Base-by-base conservation (phyloP, 1,140 invertebrate genomes). In the Scaptomyza pallida region DNA sequence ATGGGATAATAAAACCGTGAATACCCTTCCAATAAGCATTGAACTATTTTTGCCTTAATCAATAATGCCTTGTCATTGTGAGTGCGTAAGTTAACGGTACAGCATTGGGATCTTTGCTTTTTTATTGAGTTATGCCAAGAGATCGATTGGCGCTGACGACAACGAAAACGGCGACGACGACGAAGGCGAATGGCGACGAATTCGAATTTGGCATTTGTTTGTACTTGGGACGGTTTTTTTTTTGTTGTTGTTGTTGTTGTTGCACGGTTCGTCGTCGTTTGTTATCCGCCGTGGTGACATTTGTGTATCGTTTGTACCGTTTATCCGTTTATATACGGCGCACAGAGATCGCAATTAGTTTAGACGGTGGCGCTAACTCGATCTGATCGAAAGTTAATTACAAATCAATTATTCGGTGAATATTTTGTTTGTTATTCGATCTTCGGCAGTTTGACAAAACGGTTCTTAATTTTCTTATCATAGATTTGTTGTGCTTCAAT, bases 301-400 rank as follows among this genome's bases (percentile, higher is more conserved):
- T 80, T 52, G 45, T 52, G 45, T 21, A 8, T 37, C 43, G 57
- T 55, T 56, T 30, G 26, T n/a, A n/a, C 26, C 26, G 41, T 40
- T 30, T 5, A 30, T 30, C 26, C 33, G 41, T 48, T 64, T 64
- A 57, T 70, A 64, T 47, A 72, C 55, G 41, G 44, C 61, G 15
- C 35, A 61, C 26, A 45, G 41, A 50, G 47, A 57, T 60, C 45
- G 45, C 41, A 69, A 73, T 62, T 52, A 55, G 44, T 69, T 30
- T 68, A 73, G 63, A 76, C 47, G 65, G 62, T 63, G 71, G 65
- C 67, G 67, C 72, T 77, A 75, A 80, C 73, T 83, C 64, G 52
- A 80, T 80, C 76, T 71, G 69, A 81, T 74, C 67, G 61, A 78
- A 72, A 70, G 60, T 74, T 69, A 72, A 72, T 74, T 70, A 43